These are phyloP conservation scores for Cotesia vestalis DNA, from an alignment of 1,140 invertebrate genomes.

Conservation along the genomic window DNA sequence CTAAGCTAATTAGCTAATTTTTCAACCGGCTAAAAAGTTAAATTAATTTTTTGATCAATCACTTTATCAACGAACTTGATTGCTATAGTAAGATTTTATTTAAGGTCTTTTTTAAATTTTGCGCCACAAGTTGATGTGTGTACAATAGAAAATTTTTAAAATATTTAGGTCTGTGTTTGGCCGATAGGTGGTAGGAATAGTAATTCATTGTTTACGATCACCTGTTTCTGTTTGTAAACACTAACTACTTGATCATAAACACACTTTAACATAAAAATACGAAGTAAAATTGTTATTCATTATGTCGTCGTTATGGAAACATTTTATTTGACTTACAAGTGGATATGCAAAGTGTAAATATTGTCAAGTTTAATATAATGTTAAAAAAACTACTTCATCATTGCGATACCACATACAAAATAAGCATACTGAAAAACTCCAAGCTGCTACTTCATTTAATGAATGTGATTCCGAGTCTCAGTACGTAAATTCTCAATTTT, in stretches of 20 bases:
- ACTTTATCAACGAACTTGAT: background rate
- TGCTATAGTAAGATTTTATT: background rate
- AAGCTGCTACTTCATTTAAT: background rate
- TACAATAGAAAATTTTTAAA: too few species aligned
- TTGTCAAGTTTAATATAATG: constrained; percentile 9
- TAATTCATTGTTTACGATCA: too few species aligned
- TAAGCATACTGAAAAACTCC: background rate
- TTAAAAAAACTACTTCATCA: constrained; percentile 19
- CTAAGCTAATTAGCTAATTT: too few species aligned
- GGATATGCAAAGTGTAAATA: background rate
- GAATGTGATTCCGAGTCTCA: background rate
- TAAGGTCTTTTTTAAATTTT: background rate
- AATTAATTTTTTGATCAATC: too few species aligned
- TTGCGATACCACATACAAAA: constrained; percentile 15
- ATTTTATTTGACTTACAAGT: background rate
- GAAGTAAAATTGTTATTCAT: background rate
- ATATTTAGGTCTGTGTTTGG: too few species aligned
- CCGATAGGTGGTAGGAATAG: too few species aligned
- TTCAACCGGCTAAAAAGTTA: too few species aligned
- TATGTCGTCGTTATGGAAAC: constrained; percentile 22
- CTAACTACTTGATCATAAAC: background rate
- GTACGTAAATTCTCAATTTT: constrained; percentile 1
- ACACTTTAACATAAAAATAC: too few species aligned
- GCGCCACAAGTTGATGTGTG: background rate
- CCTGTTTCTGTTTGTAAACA: background rate